Evolutionary conservation across 2,113 vertebrate genomes (phyloP).

Genomic region (Brachyhypopomus occidentalis): DNA sequence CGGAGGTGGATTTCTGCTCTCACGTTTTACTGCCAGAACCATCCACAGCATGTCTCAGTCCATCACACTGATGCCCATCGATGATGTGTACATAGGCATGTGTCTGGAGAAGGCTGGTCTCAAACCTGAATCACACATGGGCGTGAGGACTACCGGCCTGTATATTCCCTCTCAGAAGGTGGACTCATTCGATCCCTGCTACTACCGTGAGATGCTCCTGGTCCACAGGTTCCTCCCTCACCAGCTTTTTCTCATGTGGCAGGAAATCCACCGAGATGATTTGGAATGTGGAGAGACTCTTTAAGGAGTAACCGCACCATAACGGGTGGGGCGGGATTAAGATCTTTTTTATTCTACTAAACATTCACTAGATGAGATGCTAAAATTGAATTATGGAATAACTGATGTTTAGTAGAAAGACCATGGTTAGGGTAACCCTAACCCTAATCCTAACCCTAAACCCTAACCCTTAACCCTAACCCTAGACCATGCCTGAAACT

Average conservation of each 20-base stretch:
- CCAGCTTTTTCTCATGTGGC: slow-evolving; percentile 77
- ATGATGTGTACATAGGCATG: slow-evolving; percentile 77
- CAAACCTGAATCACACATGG: slow-evolving; percentile 60
- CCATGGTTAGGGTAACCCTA: too few species aligned
- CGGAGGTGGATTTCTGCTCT: slow-evolving; percentile 81
- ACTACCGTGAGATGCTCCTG: slow-evolving; percentile 76
- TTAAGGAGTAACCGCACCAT: neutral
- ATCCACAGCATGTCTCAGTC: slow-evolving; percentile 70
- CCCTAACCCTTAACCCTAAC: too few species aligned
- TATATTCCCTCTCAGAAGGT: slow-evolving; percentile 21
- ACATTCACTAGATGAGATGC: too few species aligned
- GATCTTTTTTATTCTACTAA: too few species aligned
- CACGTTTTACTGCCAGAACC: slow-evolving; percentile 70
- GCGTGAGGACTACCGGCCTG: slow-evolving; percentile 66
- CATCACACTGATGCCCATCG: slow-evolving; percentile 61
- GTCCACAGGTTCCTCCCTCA: slow-evolving; percentile 78
- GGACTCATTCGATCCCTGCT: slow-evolving; percentile 74
- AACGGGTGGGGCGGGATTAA: too few species aligned
- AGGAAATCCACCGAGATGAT: slow-evolving; percentile 63
- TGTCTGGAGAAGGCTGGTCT: slow-evolving; percentile 73
- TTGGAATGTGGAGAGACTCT: slow-evolving; percentile 58
- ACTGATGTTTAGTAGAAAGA: too few species aligned
- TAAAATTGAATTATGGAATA: too few species aligned
- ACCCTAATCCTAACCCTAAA: too few species aligned
- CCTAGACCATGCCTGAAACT: too few species aligned